A percentile compares a stretch with the other conserved stretches of the same genome.
phyloP scores from a whole-genome alignment of 2,888 invertebrate species.

The Amblyteles armatorius region DNA sequence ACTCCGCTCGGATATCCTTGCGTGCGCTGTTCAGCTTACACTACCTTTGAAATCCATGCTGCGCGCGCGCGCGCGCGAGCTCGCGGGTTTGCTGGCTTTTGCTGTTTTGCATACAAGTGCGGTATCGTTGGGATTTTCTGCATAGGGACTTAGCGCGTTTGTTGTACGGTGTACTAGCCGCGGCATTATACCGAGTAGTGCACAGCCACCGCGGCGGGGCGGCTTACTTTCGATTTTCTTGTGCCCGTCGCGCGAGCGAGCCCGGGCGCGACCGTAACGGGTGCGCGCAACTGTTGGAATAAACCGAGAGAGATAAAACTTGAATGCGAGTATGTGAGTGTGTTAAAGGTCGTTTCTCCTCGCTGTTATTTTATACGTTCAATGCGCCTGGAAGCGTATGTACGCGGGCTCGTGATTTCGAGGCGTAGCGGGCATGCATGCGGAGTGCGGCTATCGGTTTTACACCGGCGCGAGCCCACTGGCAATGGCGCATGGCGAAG shows the following conservation, averaged over 20 bases:
- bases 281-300: constrained; percentile 50
- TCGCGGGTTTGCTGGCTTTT: constrained; percentile 39
- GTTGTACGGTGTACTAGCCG: constrained; percentile 66
- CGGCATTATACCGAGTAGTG: constrained; percentile 75
- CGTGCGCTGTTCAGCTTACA: constrained; percentile 40
- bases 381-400: constrained; percentile 43
- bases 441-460: constrained; percentile 19
- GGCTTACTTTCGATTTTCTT: constrained; percentile 81
- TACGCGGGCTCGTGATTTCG: constrained; percentile 55
- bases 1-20: constrained; percentile 50
- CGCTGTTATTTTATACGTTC: constrained; percentile 46
- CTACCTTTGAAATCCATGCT: constrained; percentile 59
- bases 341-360: constrained; percentile 62
- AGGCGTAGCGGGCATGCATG: constrained; percentile 39
- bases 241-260: constrained; percentile 64
- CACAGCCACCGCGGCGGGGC: constrained; percentile 67
- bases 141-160: constrained; percentile 45
- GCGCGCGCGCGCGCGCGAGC: constrained; percentile 56
- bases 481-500: constrained; percentile 47
- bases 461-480: constrained; percentile 42
- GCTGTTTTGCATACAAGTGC: constrained; percentile 67
- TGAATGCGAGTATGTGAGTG: constrained; percentile 35
- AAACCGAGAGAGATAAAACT: constrained; percentile 56
- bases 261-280: constrained; percentile 65
- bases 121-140: constrained; percentile 59